Percentiles rank a stretch among this genome's conserved stretches.
Evolutionary conservation across 2,797 vertebrate species (phyloP).

Genomic region (Gymnothorax reevesii): DNA sequence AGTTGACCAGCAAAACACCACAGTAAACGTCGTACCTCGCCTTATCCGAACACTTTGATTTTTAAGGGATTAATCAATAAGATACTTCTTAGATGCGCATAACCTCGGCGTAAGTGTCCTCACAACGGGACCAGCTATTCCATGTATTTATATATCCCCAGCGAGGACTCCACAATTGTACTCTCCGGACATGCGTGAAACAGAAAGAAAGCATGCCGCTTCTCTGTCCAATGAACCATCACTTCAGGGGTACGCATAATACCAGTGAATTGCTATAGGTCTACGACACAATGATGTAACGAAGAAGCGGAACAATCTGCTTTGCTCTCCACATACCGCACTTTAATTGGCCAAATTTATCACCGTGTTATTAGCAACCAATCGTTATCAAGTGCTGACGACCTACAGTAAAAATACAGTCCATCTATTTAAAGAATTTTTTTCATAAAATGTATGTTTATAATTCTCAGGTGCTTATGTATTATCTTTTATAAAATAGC

Average conservation of each 20-base stretch:
- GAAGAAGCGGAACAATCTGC: neutral
- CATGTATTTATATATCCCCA: too few species aligned
- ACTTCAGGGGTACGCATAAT: neutral
- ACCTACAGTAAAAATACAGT: too few species aligned
- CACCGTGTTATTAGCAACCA: neutral
- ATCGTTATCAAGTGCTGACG: neutral
- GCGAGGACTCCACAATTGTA: neutral
- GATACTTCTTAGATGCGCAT: neutral
- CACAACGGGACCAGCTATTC: neutral
- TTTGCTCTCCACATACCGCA: neutral
- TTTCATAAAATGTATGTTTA: too few species aligned
- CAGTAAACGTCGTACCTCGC: neutral
- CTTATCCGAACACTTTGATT: neutral
- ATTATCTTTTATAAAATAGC: neutral
- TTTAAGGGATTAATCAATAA: neutral
- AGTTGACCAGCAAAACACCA: neutral
- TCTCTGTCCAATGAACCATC: constrained; percentile 31
- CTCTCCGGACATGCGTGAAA: constrained; percentile 19
- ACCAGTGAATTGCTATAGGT: constrained; percentile 32
- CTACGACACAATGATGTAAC: neutral
- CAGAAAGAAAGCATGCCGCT: neutral
- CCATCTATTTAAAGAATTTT: too few species aligned
- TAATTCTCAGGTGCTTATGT: neutral
- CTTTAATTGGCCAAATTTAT: constrained; percentile 12
- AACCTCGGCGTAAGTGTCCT: neutral